phyloP scores from a whole-genome alignment of 2,888 invertebrate species.

The Diplolepis rosae region DNA sequence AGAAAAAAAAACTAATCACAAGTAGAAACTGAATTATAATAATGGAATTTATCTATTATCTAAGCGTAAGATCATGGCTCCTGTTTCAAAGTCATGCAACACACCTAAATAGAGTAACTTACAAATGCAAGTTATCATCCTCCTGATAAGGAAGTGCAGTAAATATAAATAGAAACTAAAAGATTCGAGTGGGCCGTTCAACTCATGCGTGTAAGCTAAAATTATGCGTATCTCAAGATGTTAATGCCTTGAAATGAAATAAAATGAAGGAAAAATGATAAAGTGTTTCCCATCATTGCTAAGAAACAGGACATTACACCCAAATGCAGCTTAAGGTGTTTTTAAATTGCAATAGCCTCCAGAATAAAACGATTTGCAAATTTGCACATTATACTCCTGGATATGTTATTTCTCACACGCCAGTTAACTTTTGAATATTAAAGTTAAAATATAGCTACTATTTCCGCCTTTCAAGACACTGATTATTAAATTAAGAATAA shows the following conservation, averaged over 20 bases:
- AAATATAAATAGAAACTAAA: background rate
- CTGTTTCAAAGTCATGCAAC: background rate
- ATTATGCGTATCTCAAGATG: background rate
- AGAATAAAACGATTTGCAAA: conserved; percentile 49
- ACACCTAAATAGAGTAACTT: background rate
- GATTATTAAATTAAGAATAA: background rate
- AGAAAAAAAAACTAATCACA: background rate
- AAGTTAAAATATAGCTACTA: background rate
- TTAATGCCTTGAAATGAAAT: background rate
- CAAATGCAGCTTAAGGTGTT: background rate
- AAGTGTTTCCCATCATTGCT: background rate
- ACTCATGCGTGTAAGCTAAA: background rate
- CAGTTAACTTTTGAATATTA: background rate
- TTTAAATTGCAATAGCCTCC: conserved; percentile 25
- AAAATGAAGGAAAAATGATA: background rate
- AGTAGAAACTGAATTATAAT: background rate
- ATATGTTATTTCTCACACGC: conserved; percentile 41
- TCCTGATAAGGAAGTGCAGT: conserved; percentile 8
- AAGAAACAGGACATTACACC: too few species aligned
- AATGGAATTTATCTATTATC: background rate
- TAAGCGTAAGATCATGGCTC: background rate
- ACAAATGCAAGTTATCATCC: background rate
- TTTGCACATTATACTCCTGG: conserved; percentile 47
- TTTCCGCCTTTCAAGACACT: background rate
- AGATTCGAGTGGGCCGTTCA: background rate